A percentile compares a stretch with the other conserved stretches of the same genome.
Conservation (phyloP, 2,113 vertebrate species). For the Vicugna pacos region DNA sequence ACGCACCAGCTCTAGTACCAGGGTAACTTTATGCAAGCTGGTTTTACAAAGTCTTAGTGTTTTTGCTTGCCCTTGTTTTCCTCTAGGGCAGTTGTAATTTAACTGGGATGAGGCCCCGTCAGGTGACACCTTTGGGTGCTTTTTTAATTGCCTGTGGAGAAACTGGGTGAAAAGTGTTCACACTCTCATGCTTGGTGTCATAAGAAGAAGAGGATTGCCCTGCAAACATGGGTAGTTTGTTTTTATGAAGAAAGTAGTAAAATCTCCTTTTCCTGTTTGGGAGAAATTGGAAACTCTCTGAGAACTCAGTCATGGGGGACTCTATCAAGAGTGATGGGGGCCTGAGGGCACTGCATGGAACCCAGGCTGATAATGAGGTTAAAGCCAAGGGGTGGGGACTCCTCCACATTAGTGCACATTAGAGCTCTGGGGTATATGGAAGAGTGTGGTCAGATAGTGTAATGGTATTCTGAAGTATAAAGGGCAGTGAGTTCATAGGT, state of each 20-base stretch:
- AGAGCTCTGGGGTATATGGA: background rate
- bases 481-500: background rate
- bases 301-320: background rate
- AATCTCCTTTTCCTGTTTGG: background rate
- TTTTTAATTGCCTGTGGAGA: slow-evolving; percentile 52
- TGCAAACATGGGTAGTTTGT: background rate
- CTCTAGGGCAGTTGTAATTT: slow-evolving; percentile 43
- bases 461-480: background rate
- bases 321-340: background rate
- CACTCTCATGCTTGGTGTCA: background rate
- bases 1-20: background rate
- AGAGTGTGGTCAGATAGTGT: background rate
- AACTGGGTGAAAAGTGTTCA: slow-evolving; percentile 58
- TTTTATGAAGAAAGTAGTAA: background rate
- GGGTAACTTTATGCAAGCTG: slow-evolving; percentile 38
- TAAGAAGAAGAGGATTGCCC: background rate
- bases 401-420: background rate
- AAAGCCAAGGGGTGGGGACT: background rate
- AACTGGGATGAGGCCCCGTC: background rate
- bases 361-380: background rate
- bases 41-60: slow-evolving; percentile 45
- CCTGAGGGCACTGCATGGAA: background rate
- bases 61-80: slow-evolving; percentile 36
- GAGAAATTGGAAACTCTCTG: background rate
- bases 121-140: slow-evolving; percentile 4